Percentiles rank a stretch among this genome's conserved stretches.
phyloP scores from a whole-genome alignment of 2,113 vertebrate genomes.

The Anhinga anhinga region DNA sequence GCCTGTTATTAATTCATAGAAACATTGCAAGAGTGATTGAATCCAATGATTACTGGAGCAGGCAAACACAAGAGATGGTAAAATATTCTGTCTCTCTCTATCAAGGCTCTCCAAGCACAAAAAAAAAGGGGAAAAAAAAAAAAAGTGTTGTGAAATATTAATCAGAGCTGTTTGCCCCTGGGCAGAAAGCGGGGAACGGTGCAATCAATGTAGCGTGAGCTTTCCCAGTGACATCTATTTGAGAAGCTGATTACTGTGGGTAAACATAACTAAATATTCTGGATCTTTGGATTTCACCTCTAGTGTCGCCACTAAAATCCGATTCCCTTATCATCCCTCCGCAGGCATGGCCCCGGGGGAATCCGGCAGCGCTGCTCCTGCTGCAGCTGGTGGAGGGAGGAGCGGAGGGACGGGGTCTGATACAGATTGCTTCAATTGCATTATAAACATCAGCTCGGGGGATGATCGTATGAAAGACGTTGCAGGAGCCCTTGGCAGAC shows the following conservation, averaged over 20 bases:
- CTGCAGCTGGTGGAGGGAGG: constrained; percentile 22
- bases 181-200: constrained; percentile 37
- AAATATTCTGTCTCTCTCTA: constrained; percentile 77
- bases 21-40: constrained; percentile 83
- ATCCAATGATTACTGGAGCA: constrained; percentile 82
- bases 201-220: constrained; percentile 52
- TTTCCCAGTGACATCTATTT: constrained; percentile 58
- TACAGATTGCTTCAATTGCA: constrained; percentile 67
- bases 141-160: constrained; percentile 83
- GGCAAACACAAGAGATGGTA: constrained; percentile 78
- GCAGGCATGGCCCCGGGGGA: constrained; percentile 75
- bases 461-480: constrained; percentile 49
- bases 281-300: constrained; percentile 54
- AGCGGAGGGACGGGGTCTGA: constrained; percentile 1
- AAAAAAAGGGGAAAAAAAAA: not conserved
- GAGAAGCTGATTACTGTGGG: constrained; percentile 73
- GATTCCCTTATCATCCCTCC: constrained; percentile 79
- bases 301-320: constrained; percentile 24
- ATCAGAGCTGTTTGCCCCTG: constrained; percentile 72
- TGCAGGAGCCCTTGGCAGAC: constrained; percentile 49
- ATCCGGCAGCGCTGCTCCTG: constrained; percentile 33
- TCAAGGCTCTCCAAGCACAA: constrained; percentile 52
- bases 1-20: constrained; percentile 92
- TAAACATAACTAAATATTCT: constrained; percentile 72
- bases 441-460: constrained; percentile 73